A percentile compares a stretch with the other conserved stretches of the same genome.
These are phyloP conservation scores for Tupiocoris notatus DNA, from an alignment of 2,888 invertebrate genomes.

Conservation along the genomic window DNA sequence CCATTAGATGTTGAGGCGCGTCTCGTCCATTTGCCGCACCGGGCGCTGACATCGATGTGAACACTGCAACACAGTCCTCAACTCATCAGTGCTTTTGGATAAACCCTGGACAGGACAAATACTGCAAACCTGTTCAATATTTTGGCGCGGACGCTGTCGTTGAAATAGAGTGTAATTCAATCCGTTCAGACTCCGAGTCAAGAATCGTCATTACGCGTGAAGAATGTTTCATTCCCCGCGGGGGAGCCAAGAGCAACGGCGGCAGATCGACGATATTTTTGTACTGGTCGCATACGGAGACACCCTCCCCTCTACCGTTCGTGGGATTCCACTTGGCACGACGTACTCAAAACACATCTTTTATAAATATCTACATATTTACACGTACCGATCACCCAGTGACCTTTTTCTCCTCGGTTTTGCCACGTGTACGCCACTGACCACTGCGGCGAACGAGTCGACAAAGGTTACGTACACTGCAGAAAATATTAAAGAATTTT, in stretches of 20 bases:
- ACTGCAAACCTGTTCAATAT: no score
- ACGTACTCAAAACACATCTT: conserved; percentile 6
- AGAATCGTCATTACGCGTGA: not conserved
- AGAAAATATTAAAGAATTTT: no score
- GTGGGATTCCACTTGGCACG: conserved; percentile 17
- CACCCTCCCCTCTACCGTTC: not conserved
- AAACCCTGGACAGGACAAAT: no score
- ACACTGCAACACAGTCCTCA: no score
- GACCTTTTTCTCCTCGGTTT: conserved; percentile 19
- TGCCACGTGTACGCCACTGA: conserved; percentile 23
- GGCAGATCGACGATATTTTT: not conserved
- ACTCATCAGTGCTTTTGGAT: no score
- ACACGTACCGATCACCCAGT: conserved; percentile 28
- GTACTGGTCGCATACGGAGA: not conserved
- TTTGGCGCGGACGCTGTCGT: not conserved
- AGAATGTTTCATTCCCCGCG: not conserved
- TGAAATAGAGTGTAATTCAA: not conserved
- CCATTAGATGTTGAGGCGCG: no score
- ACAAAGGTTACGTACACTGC: not conserved
- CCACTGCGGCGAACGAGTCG: not conserved
- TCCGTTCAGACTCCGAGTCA: not conserved
- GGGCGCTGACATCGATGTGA: no score
- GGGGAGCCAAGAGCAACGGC: not conserved
- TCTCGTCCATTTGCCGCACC: no score
- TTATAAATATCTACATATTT: conserved; percentile 23